Evolutionary conservation across 1,140 invertebrate species (phyloP).

Genomic region (Rhagoletis zephyria): DNA sequence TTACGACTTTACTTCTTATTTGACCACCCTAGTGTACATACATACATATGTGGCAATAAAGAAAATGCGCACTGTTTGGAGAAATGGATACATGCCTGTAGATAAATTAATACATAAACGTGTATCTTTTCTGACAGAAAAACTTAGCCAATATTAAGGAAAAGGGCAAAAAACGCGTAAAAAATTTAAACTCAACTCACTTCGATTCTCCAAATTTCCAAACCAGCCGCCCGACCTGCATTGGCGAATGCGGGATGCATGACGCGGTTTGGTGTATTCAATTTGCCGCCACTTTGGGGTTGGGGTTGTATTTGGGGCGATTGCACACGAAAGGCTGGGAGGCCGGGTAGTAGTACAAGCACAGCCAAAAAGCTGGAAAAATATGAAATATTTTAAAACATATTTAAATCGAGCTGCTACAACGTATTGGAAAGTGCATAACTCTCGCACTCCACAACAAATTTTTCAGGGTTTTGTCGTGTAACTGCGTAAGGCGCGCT

Average conservation of each 20-base stretch:
- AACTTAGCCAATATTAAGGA: not conserved
- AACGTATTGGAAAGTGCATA: too few relatives aligned
- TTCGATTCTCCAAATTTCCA: constrained; percentile 82
- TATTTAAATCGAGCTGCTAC: too few relatives aligned
- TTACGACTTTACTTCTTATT: too few relatives aligned
- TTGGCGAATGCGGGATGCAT: constrained; percentile 78
- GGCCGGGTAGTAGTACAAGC: constrained; percentile 64
- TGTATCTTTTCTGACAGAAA: not conserved
- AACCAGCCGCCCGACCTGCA: constrained; percentile 77
- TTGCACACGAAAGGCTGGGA: constrained; percentile 65
- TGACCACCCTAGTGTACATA: too few relatives aligned
- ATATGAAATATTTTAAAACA: not conserved
- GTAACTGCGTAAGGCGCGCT: too few relatives aligned
- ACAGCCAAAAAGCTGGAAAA: constrained; percentile 59
- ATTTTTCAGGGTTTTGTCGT: too few relatives aligned
- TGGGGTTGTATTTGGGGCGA: constrained; percentile 63
- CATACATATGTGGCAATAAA: not conserved
- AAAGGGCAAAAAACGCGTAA: not conserved
- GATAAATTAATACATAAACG: not conserved
- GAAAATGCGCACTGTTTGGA: not conserved
- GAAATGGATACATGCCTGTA: not conserved
- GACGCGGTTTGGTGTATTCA: constrained; percentile 62
- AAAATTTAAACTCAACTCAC: constrained; percentile 71
- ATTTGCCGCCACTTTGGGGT: constrained; percentile 58
- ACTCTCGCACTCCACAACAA: too few relatives aligned